Evolutionary conservation across 2,888 invertebrate species (phyloP).

Genomic region (Drosophila macrospina): DNA sequence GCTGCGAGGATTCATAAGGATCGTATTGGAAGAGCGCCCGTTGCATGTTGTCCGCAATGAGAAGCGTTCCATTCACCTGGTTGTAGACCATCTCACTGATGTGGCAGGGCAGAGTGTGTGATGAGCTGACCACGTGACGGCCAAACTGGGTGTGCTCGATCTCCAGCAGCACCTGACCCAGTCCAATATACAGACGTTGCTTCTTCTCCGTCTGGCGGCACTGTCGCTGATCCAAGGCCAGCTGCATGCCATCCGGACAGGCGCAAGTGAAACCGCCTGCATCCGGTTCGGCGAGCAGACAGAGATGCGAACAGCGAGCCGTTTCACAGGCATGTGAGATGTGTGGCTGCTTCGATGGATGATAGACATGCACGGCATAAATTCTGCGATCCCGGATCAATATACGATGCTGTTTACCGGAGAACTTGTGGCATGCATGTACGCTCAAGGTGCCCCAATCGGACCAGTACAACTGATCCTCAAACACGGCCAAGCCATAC

Average conservation of each 20-base stretch:
- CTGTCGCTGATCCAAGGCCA: constrained; percentile 86
- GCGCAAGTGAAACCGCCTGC: constrained; percentile 88
- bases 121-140: constrained; percentile 87
- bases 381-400: constrained; percentile 86
- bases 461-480: constrained; percentile 95
- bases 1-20: constrained; percentile 36
- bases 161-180: constrained; percentile 87
- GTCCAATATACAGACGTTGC: constrained; percentile 85
- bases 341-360: constrained; percentile 88
- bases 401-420: constrained; percentile 88
- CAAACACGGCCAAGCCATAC: constrained; percentile 93
- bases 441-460: constrained; percentile 93
- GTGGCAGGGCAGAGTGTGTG: constrained; percentile 86
- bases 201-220: constrained; percentile 87
- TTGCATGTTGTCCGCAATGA: constrained; percentile 86
- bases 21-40: constrained; percentile 86
- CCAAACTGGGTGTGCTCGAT: constrained; percentile 90
- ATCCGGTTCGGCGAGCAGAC: constrained; percentile 88
- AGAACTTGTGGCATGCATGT: constrained; percentile 91
- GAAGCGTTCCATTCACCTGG: constrained; percentile 86
- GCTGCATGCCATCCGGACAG: constrained; percentile 90
- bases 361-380: constrained; percentile 90
- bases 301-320: constrained; percentile 91
- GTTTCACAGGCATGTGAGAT: constrained; percentile 88
- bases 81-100: constrained; percentile 90